Base-by-base conservation (phyloP, 2,113 vertebrate species). In the Pollachius pollachius region DNA sequence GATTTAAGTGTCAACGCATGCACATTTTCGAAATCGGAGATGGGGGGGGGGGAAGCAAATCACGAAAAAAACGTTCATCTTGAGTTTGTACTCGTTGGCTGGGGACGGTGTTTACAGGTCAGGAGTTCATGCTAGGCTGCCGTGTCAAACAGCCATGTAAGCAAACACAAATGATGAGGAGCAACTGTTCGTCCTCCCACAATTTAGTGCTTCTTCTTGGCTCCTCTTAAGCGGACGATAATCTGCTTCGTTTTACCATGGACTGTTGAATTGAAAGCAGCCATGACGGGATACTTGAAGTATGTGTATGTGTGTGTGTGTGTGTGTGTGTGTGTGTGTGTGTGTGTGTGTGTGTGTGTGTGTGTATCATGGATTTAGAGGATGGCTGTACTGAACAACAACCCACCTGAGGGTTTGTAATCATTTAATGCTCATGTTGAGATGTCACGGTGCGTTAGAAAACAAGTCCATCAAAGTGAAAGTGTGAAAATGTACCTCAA, bases 81-180 rank as follows among this genome's bases (percentile, higher is more conserved):
- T 77, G 23, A 17, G 34, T 62, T 62, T 15, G 34, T 65, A 21
- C 63, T 30, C 48, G 30, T 27, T 3, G 2, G 62, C 56, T 12
- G 65, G 30, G 65, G 19, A 8, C 17, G 12, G 21, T 78, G 73
- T 75, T 65, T 72, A 62, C 12, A 56, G 21, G 7, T 48, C 23
- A 18, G 34, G 57, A 52, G 25, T 73, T 0, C 61, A 21, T 64
- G 58, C 52, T 15, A 1, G 52, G 27, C 12, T 56, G 11, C 19
- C 0, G 54, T 62, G 62, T 79, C 52, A 1, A 34, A 64, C 58
- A 63, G 27, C 48, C 5, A 15, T 30, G 19, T 34, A 62, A 80
- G 61, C 67, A 69, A 74, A 82, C 75, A 68, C 37, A 57, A 30
- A 65, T 3, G 15, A 74, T 62, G 37, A 76, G 70, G 62, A 62